These are phyloP conservation scores for Hydriomena furcata DNA, from an alignment of 2,888 invertebrate species.

Conservation along the genomic window DNA sequence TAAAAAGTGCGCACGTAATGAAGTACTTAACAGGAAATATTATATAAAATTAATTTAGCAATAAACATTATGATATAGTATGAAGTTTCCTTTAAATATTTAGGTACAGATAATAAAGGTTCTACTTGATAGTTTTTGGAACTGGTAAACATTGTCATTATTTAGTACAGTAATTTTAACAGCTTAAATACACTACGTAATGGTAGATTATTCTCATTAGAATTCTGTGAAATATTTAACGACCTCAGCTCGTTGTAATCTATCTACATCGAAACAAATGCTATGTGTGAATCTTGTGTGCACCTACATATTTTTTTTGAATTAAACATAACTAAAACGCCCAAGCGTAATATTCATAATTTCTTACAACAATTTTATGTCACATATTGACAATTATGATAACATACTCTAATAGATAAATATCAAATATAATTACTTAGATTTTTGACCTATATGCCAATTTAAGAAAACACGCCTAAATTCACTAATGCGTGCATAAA, in stretches of 20 bases:
- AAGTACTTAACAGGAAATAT: conserved; percentile 26
- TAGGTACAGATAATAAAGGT: not conserved
- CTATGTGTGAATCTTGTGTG: too few relatives aligned
- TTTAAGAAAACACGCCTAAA: conserved; percentile 39
- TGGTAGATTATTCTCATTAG: too few relatives aligned
- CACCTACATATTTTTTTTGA: too few relatives aligned
- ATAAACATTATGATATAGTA: conserved; percentile 29
- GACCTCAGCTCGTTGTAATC: too few relatives aligned
- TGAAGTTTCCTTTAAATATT: conserved; percentile 27
- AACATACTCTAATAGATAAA: conserved; percentile 19
- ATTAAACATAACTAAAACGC: too few relatives aligned
- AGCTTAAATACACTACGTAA: too few relatives aligned
- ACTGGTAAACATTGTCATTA: too few relatives aligned
- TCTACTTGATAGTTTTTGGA: too few relatives aligned
- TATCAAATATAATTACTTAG: conserved; percentile 30
- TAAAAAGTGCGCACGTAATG: conserved; percentile 31
- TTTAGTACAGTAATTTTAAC: too few relatives aligned
- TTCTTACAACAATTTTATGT: conserved; percentile 21
- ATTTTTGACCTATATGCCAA: conserved; percentile 32
- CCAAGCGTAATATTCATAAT: conserved; percentile 3
- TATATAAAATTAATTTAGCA: conserved; percentile 25
- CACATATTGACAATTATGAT: conserved; percentile 5
- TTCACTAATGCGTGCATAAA: conserved; percentile 46
- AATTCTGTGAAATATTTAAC: too few relatives aligned
- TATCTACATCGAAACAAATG: too few relatives aligned